These are phyloP conservation scores for Syngnathus acus DNA, from an alignment of 2,797 vertebrate genomes.

Conservation along the genomic window DNA sequence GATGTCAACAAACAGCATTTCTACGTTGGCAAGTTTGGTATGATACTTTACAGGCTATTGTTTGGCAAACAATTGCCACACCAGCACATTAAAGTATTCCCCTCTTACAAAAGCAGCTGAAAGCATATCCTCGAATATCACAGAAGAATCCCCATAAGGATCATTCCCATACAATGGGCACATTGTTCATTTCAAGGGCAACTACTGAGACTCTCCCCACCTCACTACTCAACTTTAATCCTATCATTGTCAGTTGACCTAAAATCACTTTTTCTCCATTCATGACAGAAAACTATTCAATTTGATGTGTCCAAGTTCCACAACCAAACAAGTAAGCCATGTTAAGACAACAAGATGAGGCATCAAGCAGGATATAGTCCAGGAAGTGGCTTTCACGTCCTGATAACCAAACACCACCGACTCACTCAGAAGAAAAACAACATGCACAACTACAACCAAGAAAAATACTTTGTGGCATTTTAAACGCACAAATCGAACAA, in stretches of 20 bases:
- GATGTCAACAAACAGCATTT: background rate
- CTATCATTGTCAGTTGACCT: background rate
- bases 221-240: constrained; percentile 24
- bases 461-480: background rate
- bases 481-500: background rate
- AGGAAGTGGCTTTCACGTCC: constrained; percentile 14
- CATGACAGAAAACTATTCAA: background rate
- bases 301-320: background rate
- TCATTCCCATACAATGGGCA: constrained; percentile 32
- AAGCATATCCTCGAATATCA: constrained; percentile 28
- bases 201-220: constrained; percentile 27
- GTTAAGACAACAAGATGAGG: constrained; percentile 15
- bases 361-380: constrained; percentile 19
- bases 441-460: background rate
- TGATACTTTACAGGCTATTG: background rate
- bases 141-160: constrained; percentile 29
- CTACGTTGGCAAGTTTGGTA: background rate
- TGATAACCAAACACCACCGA: background rate
- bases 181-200: constrained; percentile 44
- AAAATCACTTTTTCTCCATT: background rate
- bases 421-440: background rate
- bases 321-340: background rate
- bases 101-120: constrained; percentile 13
- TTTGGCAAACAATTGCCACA: background rate
- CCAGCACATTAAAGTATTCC: background rate